Evolutionary conservation across 2,113 vertebrate species (phyloP).

Genomic region (Hemibagrus wyckioides): DNA sequence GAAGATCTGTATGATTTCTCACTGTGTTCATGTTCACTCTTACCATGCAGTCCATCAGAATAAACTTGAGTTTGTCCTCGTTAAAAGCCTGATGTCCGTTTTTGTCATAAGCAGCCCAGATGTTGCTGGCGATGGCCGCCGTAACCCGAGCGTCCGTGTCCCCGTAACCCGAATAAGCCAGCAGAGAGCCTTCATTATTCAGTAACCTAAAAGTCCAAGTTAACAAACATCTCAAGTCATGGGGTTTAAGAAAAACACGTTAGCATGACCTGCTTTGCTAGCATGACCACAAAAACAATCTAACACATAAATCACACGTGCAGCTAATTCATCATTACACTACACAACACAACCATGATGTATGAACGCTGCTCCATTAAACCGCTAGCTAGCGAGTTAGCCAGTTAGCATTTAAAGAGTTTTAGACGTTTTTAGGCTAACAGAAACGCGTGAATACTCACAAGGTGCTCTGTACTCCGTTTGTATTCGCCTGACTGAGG

Average conservation of each 20-base stretch:
- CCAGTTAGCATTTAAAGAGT: not conserved
- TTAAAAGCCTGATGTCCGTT: conserved; percentile 97
- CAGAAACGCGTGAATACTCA: conserved; percentile 71
- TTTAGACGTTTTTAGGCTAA: conserved; percentile 15
- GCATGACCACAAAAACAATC: not conserved
- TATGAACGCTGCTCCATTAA: not conserved
- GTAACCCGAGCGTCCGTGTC: conserved; percentile 96
- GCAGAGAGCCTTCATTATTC: conserved; percentile 94
- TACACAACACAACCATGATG: not conserved
- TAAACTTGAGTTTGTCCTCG: conserved; percentile 95
- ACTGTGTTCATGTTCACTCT: conserved; percentile 10
- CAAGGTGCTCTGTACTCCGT: conserved; percentile 96
- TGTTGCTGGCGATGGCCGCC: conserved; percentile 96
- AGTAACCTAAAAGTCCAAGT: conserved; percentile 68
- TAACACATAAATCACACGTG: not conserved
- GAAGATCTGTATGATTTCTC: not conserved
- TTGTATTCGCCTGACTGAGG: conserved; percentile 95
- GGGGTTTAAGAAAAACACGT: not conserved
- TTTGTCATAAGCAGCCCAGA: conserved; percentile 97
- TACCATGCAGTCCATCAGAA: conserved; percentile 99
- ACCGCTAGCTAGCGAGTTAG: not conserved
- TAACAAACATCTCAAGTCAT: not conserved
- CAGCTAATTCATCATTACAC: not conserved
- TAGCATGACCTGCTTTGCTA: not conserved
- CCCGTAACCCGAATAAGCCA: conserved; percentile 96